Conservation (phyloP, 1,140 invertebrate genomes). For the Drosophila nikananu region DNA sequence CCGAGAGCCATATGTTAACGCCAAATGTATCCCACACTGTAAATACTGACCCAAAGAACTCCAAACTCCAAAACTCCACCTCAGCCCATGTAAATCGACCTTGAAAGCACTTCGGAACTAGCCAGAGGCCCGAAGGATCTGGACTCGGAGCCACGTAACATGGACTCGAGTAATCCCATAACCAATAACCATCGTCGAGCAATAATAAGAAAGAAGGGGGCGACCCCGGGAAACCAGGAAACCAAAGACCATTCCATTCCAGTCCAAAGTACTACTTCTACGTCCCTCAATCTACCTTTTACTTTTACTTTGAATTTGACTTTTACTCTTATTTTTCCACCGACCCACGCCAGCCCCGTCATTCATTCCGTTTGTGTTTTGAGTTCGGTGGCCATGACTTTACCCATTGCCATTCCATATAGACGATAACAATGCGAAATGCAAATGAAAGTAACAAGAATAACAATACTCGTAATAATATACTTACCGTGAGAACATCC, state of each 20-base stretch:
- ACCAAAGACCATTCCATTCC: conserved; percentile 31
- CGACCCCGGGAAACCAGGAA: background rate
- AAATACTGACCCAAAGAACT: conserved; percentile 34
- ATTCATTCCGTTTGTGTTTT: conserved; percentile 40
- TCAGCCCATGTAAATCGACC: conserved; percentile 28
- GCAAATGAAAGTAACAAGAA: conserved; percentile 43
- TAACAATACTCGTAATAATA: conserved; percentile 53
- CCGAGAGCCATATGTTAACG: conserved; percentile 37
- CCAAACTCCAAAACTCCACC: conserved; percentile 6
- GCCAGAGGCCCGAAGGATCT: conserved; percentile 25
- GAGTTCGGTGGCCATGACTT: conserved; percentile 46
- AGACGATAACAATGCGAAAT: conserved; percentile 48
- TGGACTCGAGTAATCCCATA: conserved; percentile 17
- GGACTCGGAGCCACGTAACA: conserved; percentile 6
- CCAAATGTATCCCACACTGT: conserved; percentile 46
- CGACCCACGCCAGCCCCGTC: conserved; percentile 1
- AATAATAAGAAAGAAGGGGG: conserved; percentile 24
- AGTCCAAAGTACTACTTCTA: conserved; percentile 27
- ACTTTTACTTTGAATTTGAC: conserved; percentile 3
- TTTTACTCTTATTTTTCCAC: background rate
- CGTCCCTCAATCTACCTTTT: conserved; percentile 9
- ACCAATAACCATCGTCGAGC: conserved; percentile 41
- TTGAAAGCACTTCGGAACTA: conserved; percentile 28
- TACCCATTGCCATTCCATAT: conserved; percentile 50
- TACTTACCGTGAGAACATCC: conserved; percentile 49